phyloP scores from a whole-genome alignment of 2,113 vertebrate genomes.

The Indicator indicator region DNA sequence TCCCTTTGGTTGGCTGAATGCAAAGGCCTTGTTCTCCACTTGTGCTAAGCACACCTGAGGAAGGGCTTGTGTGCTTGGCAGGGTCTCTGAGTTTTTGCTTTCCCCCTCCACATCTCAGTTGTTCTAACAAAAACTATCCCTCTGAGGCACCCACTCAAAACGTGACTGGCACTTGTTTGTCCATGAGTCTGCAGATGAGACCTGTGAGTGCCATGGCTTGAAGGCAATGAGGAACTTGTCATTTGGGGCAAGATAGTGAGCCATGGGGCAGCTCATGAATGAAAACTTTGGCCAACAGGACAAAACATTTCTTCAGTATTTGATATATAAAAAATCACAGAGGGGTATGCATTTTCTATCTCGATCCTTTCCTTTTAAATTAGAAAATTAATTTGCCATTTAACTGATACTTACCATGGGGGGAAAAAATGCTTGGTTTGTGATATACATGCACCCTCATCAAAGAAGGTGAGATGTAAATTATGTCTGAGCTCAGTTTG shows the following conservation, averaged over 20 bases:
- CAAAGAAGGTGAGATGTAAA: not conserved
- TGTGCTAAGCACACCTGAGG: not conserved
- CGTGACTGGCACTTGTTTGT: not conserved
- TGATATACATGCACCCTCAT: not conserved
- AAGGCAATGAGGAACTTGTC: not conserved
- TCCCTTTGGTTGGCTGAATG: not conserved
- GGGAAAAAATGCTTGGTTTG: not conserved
- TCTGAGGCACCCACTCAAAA: not conserved
- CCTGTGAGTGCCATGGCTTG: not conserved
- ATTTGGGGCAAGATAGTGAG: fast-evolving
- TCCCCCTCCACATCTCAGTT: not conserved
- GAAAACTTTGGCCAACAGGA: not conserved
- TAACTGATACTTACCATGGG: not conserved
- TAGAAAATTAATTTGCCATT: not conserved
- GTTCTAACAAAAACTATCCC: not conserved
- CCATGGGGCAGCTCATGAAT: fast-evolving
- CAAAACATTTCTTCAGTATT: not conserved
- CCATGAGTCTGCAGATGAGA: not conserved
- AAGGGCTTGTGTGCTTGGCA: not conserved
- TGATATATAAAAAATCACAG: not conserved
- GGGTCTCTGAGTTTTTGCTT: not conserved
- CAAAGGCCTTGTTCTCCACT: fast-evolving
- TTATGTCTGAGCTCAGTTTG: not conserved
- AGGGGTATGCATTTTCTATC: not conserved
- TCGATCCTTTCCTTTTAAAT: not conserved